A percentile compares a stretch with the other conserved stretches of the same genome.
Evolutionary conservation across 2,113 vertebrate species (phyloP).

Genomic region (Ptilonorhynchus violaceus): DNA sequence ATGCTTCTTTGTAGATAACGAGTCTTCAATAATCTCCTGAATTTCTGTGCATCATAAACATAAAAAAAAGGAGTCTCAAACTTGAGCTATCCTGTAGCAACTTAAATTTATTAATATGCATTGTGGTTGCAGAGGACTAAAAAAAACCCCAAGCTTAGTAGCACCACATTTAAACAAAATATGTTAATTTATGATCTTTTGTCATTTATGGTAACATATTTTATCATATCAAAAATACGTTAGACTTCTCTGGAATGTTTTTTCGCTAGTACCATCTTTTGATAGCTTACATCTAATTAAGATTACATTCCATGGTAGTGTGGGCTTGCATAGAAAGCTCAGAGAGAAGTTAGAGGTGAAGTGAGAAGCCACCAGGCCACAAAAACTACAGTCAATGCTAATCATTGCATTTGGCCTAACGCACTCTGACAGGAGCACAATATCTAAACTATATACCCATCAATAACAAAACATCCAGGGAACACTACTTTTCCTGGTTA

Average conservation of each 20-base stretch:
- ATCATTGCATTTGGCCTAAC: conserved; percentile 27
- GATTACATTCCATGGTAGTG: neutral
- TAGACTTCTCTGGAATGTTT: neutral
- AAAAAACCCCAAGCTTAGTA: neutral
- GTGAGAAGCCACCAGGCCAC: neutral
- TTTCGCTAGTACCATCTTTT: neutral
- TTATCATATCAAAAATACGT: neutral
- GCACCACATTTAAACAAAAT: neutral
- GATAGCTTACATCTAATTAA: neutral
- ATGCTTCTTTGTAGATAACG: neutral
- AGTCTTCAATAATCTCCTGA: neutral
- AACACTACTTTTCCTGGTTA: neutral
- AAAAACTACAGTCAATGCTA: neutral
- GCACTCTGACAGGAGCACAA: conserved; percentile 36
- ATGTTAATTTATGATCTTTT: neutral
- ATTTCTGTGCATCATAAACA: neutral
- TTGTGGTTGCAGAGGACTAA: neutral
- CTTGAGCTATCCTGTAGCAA: neutral
- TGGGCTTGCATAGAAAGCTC: neutral
- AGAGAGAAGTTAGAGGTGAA: neutral
- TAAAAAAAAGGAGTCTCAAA: neutral
- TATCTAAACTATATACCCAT: conserved; percentile 30
- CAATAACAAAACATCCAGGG: conserved; percentile 13
- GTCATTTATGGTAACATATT: neutral
- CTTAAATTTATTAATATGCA: neutral